Evolutionary conservation across 2,797 vertebrate species (phyloP).

Genomic region (Lepilemur septentrionalis): DNA sequence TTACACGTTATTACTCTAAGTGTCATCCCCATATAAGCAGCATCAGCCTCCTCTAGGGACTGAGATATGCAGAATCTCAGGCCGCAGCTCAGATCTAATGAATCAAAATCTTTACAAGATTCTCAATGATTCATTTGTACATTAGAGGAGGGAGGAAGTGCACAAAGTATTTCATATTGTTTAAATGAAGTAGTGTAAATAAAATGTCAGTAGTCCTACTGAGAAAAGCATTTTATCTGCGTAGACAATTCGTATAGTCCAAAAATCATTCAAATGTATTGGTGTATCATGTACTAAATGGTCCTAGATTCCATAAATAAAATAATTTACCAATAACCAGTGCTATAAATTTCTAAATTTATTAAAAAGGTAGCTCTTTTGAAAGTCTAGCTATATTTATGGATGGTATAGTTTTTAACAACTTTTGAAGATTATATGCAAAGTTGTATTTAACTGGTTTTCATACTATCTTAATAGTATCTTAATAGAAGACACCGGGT

Average conservation of each 20-base stretch:
- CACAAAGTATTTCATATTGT: background rate
- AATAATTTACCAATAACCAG: background rate
- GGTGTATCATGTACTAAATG: background rate
- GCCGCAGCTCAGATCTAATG: background rate
- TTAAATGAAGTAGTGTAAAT: background rate
- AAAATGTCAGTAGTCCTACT: background rate
- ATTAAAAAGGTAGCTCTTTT: background rate
- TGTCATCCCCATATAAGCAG: background rate
- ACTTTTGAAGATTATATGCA: background rate
- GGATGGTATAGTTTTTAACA: background rate
- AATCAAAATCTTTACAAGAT: background rate
- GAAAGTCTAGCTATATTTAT: background rate
- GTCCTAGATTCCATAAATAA: background rate
- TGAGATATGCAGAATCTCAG: background rate
- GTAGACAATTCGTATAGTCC: background rate
- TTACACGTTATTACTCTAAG: background rate
- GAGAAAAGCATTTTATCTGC: background rate
- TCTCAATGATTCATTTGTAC: background rate
- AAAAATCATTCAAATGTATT: background rate
- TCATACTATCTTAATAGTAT: background rate
- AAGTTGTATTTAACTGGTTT: background rate
- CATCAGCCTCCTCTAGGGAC: background rate
- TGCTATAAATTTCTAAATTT: background rate
- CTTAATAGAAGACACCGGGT: too few relatives aligned
- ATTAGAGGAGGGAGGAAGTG: background rate